Evolutionary conservation across 92 coral and sea anemone genomes (phyloP), one percentile per base, ranked within the genome.

Genomic region (Zoanthus gigantus): DNA sequence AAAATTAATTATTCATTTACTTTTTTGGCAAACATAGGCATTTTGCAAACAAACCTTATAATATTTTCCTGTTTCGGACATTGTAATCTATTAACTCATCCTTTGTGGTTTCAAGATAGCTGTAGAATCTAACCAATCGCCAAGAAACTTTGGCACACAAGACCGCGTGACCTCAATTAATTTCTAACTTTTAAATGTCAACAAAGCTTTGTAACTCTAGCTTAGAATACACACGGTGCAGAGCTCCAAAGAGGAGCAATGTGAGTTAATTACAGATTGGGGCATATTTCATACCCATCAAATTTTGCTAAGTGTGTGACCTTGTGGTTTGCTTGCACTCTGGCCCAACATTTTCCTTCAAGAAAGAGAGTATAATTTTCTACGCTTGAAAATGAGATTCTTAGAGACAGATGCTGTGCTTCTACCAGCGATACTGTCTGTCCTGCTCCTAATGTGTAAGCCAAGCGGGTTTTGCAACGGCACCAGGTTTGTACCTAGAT

Each of bases 81-180:
- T 7, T 7, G 31, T 11, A 44, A 52, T n/a, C 29, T 17, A n/a
- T 63, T 9, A 14, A 58, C 3, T 15, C 6, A 12, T 58, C 17
- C 28, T 28, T 67, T 30, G 31, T 45, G 74, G 85, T 66, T 60
- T 50, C 16, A 42, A 47, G 85, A 7, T 34, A 47, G 74, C 74
- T 81, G 65, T 66, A 45, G 50, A 65, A 30, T 81, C 14, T 66
- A 71, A 44, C 85, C 85, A 81, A 66, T 81, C 73, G 53, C 11
- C 23, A 73, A 18, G 61, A 81, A 18, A 45, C 7, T 66, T 45
- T 67, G 44, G 37, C 13, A 16, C 18, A 81, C 10, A 23, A 10
- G 15, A 45, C 75, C 85, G 85, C 85, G 85, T 81, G 76, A 81
- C 85, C 76, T 13, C 58, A 60, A 66, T 81, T 66, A 81, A 81